Evolutionary conservation across 2,797 vertebrate genomes (phyloP), one percentile per base, ranked within the genome.

Genomic region (Geotria australis): DNA sequence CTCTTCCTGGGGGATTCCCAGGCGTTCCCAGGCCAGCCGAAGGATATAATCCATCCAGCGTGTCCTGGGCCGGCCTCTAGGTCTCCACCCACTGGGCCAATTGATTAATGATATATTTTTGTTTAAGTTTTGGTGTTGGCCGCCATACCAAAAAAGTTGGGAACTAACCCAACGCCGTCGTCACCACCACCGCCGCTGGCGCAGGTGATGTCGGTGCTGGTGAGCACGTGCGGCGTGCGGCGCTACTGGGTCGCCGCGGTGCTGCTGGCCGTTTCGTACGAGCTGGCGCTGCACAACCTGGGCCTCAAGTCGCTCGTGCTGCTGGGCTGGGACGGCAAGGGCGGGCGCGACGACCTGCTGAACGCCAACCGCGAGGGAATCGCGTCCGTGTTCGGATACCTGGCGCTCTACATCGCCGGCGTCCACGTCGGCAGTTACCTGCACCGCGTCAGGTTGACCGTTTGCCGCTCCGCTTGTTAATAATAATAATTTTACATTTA

Each of bases 341-440:
- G 51, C 9, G 51, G 15, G n/a, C 51, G 51, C 51, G 3, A 12
- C 51, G 76, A 75, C 60, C 79, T 91, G 56, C 59, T 98, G 14
- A 71, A 80, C 6, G 84, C 85, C 48, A 98, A 98, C 73, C 74
- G 79, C 62, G 91, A 98, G 64, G 89, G 91, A 1, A 64, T 98
- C 57, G 75, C 85, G 61, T 98, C 91, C 10, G 62, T 74, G 1
- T 57, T 70, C 2, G 89, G 89, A 2, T 91, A 91, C 13, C 66
- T 85, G 2, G 73, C 79, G 48, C 70, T 94, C 61, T 79, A 98
- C 57, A 70, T 98, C 74, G 74, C 76, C 2, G 86, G 89, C 1
- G 80, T 86, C 59, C 84, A 93, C 59, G 71, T 77, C 14, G 91
- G 89, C 55, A 7, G 51, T n/a, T 55, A 15, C n/a, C 9, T 55